Evolutionary conservation across 2,888 invertebrate species (phyloP).

Genomic region (Brachyopa scutellaris): DNA sequence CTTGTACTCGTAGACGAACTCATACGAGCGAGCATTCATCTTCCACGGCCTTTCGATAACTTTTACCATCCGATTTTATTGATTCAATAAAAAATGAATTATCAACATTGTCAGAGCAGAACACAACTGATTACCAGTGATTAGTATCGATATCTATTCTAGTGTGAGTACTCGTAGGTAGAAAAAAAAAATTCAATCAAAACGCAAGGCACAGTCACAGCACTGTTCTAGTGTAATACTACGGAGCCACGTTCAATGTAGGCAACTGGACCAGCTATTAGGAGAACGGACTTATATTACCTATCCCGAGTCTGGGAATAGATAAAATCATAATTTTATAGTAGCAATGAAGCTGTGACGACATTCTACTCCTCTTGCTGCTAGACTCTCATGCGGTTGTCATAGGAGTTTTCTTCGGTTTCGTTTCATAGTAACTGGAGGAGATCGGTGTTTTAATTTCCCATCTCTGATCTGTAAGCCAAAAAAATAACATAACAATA

Average conservation of each 20-base stretch:
- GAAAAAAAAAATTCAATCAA: background rate
- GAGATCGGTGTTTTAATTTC: slow-evolving; percentile 38
- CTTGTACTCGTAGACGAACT: too few species aligned
- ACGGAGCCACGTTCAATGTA: background rate
- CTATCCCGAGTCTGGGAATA: slow-evolving; percentile 11
- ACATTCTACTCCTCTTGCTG: slow-evolving; percentile 39
- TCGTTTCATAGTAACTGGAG: slow-evolving; percentile 14
- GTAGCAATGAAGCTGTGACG: slow-evolving; percentile 58
- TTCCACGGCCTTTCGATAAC: slow-evolving; percentile 30
- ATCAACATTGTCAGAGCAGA: slow-evolving; percentile 49
- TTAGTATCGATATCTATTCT: slow-evolving; percentile 56
- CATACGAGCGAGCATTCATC: slow-evolving; percentile 24
- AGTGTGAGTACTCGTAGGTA: too few species aligned
- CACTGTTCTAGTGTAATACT: slow-evolving; percentile 54
- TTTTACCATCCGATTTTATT: slow-evolving; percentile 52
- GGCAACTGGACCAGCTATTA: slow-evolving; percentile 48
- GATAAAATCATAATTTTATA: slow-evolving; percentile 70
- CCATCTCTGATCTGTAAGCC: slow-evolving; percentile 27
- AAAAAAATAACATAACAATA: slow-evolving; percentile 55
- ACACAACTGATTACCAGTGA: slow-evolving; percentile 44
- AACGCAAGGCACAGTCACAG: background rate
- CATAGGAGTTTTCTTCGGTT: slow-evolving; percentile 13
- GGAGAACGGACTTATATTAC: slow-evolving; percentile 54
- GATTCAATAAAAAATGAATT: slow-evolving; percentile 52
- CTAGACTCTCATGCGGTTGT: slow-evolving; percentile 12